Evolutionary conservation across 1,140 invertebrate species (phyloP).

Genomic region (Cylas formicarius): DNA sequence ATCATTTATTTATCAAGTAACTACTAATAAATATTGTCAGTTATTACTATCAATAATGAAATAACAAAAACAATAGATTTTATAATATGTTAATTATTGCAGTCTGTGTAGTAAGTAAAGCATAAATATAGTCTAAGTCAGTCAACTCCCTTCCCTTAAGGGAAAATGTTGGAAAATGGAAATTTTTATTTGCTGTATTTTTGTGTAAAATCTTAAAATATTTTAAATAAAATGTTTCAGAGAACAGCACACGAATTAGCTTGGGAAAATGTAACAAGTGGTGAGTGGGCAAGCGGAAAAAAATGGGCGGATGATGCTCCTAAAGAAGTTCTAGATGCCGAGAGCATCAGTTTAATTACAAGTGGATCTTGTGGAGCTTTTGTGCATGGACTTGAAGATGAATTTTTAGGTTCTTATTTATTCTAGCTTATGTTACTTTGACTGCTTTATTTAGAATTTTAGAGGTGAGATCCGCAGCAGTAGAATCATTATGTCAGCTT

Average conservation of each 20-base stretch:
- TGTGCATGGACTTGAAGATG: slow-evolving; percentile 97
- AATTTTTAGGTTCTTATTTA: slow-evolving; percentile 69
- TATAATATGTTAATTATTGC: no score
- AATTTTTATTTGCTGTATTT: slow-evolving; percentile 2
- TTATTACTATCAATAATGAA: no score
- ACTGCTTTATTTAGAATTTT: slow-evolving; percentile 25
- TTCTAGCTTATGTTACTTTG: slow-evolving; percentile 2
- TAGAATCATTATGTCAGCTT: slow-evolving; percentile 88
- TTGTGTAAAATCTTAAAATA: slow-evolving; percentile 12
- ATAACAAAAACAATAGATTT: no score
- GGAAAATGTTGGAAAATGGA: not conserved
- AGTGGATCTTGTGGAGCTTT: slow-evolving; percentile 96
- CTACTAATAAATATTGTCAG: no score
- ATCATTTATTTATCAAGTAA: no score
- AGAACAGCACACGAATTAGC: slow-evolving; percentile 78
- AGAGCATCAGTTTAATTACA: slow-evolving; percentile 75
- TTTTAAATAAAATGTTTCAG: no score
- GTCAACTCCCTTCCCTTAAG: not conserved
- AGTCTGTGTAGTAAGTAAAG: no score
- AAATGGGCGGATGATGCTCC: slow-evolving; percentile 87
- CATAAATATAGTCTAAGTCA: no score
- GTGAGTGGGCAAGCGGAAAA: slow-evolving; percentile 86
- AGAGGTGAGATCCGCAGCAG: slow-evolving; percentile 91
- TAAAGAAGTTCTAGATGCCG: slow-evolving; percentile 67
- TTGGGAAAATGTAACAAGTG: slow-evolving; percentile 68